Evolutionary conservation across 2,113 vertebrate genomes (phyloP), one percentile per base, ranked within the genome.

Genomic region (Sciurus niger): DNA sequence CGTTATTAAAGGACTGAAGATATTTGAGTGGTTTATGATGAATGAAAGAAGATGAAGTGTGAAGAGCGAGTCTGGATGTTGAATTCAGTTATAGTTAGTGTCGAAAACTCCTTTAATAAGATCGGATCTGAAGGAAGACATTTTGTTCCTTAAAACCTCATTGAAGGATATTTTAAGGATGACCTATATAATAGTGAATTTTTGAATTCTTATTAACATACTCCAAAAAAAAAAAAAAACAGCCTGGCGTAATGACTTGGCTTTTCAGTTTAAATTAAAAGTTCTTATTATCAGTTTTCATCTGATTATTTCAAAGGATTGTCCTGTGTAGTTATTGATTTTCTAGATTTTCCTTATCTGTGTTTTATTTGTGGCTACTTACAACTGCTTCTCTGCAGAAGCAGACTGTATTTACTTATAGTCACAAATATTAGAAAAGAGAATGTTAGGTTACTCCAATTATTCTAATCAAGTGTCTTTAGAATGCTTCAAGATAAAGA

Each of bases 1-100:
- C 78, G 96, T 98, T 98, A 97, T 97, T 98, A 98, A 97, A 97
- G 89, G 65, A 91, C 48, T 97, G 18, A 60, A 97, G 67, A 78
- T 95, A 98, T 98, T 97, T 53, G 97, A 97, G 97, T 92, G 58
- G 24, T 93, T 98, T 98, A 67, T 97, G 94, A 83, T 37, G 89
- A 98, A 96, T 97, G 77, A 96, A 97, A 97, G 78, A 79, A 96
- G 97, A 98, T 25, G 95, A 95, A 96, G 67, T 55, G 46, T 91
- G 79, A 95, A 96, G 94, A 95, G 55, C 63, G 82, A 43, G n/a
- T 96, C 96, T 97, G 67, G 63, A 70, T 96, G 95, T 46, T 91
- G 17, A 96, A 95, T 97, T 97, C 91, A 91, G 97, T 96, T 96
- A 86, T 72, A 94, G 37, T 96, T 90, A 94, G 79, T 97, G 83